Percentiles rank a stretch among this genome's conserved stretches.
Evolutionary conservation across 2,888 invertebrate genomes (phyloP).

Genomic region (Cyaniris semiargus): DNA sequence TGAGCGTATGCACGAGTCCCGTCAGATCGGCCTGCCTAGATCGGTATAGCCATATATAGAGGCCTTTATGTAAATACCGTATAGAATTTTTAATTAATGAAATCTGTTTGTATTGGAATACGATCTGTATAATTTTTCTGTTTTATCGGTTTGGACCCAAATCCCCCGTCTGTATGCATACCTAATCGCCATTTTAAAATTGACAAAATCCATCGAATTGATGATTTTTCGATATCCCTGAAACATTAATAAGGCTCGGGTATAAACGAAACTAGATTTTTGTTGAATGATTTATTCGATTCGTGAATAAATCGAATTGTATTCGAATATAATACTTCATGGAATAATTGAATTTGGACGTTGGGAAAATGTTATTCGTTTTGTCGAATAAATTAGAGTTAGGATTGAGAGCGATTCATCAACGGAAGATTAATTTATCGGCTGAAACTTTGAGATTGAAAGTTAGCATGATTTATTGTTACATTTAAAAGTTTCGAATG

Average conservation of each 20-base stretch:
- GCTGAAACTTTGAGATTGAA: background rate
- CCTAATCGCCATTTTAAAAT: background rate
- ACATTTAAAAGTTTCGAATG: background rate
- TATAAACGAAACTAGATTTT: slow-evolving; percentile 12
- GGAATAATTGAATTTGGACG: slow-evolving; percentile 13
- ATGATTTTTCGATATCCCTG: slow-evolving; percentile 11
- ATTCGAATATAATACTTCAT: slow-evolving; percentile 10
- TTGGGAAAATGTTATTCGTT: slow-evolving; percentile 7
- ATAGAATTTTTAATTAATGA: background rate
- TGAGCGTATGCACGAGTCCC: background rate
- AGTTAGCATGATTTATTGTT: background rate
- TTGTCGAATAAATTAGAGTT: slow-evolving; percentile 2
- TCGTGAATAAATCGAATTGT: slow-evolving; percentile 10
- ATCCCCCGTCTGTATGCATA: background rate
- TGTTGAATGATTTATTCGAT: slow-evolving; percentile 7
- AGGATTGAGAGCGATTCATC: background rate
- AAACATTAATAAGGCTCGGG: slow-evolving; percentile 1
- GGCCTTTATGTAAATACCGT: background rate
- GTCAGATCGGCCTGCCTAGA: background rate
- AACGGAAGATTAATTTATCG: background rate
- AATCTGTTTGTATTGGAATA: background rate
- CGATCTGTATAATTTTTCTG: slow-evolving; percentile 1
- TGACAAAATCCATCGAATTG: background rate
- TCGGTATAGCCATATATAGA: too few species aligned
- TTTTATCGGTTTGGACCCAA: background rate